Conservation (phyloP, 1,140 invertebrate genomes). For the Ceratoteleas bidentatus region DNA sequence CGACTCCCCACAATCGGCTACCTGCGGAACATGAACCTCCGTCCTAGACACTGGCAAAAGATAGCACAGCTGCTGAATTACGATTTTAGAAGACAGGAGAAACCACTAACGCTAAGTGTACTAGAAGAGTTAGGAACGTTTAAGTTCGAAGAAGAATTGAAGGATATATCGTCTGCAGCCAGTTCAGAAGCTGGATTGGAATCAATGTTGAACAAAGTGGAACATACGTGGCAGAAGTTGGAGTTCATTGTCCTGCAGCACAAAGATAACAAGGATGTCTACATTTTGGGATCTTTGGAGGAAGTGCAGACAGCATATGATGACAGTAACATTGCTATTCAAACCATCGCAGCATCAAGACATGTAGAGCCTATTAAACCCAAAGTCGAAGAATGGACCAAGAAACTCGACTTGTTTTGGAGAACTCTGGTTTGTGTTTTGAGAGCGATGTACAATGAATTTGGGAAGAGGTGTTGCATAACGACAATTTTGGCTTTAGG, state of each 20-base stretch:
- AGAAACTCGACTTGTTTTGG: constrained; percentile 87
- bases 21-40: constrained; percentile 88
- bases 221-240: constrained; percentile 89
- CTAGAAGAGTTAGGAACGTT: constrained; percentile 89
- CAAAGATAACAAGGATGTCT: constrained; percentile 91
- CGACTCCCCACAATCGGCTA: constrained; percentile 89
- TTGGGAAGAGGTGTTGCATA: too few relatives aligned
- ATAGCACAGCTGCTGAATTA: constrained; percentile 88
- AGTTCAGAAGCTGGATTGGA: constrained; percentile 92
- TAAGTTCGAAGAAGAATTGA: constrained; percentile 86
- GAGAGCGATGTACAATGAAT: neutral
- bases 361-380: constrained; percentile 91
- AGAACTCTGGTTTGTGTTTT: constrained; percentile 83
- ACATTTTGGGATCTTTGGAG: constrained; percentile 90
- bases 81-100: constrained; percentile 86
- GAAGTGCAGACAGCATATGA: constrained; percentile 91
- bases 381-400: constrained; percentile 90
- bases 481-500: constrained; percentile 79
- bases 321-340: constrained; percentile 85
- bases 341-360: constrained; percentile 91
- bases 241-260: constrained; percentile 90
- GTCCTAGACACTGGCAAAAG: constrained; percentile 90
- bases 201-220: constrained; percentile 89
- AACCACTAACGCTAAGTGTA: constrained; percentile 83
- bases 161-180: constrained; percentile 91